A percentile compares a stretch with the other conserved stretches of the same genome.
Conservation (phyloP, 2,797 vertebrate genomes). For the Pangasius djambal region DNA sequence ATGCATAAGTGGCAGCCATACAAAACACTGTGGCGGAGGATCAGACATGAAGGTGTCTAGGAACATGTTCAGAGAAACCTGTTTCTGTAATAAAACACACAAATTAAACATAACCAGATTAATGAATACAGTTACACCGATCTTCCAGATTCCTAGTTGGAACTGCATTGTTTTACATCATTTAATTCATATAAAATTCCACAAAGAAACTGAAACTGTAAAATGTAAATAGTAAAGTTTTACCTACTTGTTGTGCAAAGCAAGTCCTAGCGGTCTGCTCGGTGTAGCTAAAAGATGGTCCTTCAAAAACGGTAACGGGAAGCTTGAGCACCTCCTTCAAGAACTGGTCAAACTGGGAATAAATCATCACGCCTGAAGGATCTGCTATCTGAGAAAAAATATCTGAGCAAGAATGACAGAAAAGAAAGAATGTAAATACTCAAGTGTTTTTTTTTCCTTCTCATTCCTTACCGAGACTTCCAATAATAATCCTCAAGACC, state of each 20-base stretch:
- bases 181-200: background rate
- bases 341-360: constrained; percentile 93
- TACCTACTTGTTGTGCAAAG: constrained; percentile 92
- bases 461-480: constrained; percentile 77
- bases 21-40: constrained; percentile 96
- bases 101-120: background rate
- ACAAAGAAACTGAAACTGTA: background rate
- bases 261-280: constrained; percentile 89
- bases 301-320: constrained; percentile 95
- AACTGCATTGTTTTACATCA: constrained; percentile 73
- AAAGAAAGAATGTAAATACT: background rate
- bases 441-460: constrained; percentile 86
- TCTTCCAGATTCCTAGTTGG: background rate
- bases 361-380: constrained; percentile 87
- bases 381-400: constrained; percentile 97
- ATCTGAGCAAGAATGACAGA: constrained; percentile 76
- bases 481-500: background rate
- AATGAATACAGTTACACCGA: background rate
- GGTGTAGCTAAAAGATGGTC: constrained; percentile 95
- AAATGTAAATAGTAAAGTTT: background rate
- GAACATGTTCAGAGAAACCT: constrained; percentile 93
- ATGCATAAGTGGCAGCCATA: constrained; percentile 98
- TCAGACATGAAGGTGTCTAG: constrained; percentile 96
- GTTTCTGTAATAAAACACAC: constrained; percentile 79
- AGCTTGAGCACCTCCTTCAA: constrained; percentile 91